Base-by-base conservation (phyloP, 2,888 invertebrate species). In the Oxyscelio sp. region DNA sequence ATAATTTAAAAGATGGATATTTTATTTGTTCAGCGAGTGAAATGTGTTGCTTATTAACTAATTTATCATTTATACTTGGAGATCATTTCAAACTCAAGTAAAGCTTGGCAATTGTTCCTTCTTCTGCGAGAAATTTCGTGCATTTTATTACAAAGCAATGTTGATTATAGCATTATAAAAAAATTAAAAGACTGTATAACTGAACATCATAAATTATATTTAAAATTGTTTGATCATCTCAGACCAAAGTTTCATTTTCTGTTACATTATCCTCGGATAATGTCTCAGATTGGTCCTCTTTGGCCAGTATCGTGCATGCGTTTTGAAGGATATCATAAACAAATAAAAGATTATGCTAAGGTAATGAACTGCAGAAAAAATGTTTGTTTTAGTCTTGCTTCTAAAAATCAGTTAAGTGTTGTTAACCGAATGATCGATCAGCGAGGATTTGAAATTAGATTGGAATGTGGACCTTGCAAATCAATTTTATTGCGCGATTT, bases 11-110 rank as follows among this genome's bases (percentile, higher is more conserved):
- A 71, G 59, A 50, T 11, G 50, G 19, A 8, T 8, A 48, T 9
- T 74, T 48, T 43, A 70, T 59, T 56, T 86, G 78, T 65, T 83
- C 78, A 22, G 75, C 85, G 4, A 78, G 82, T n/a, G 83, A 85
- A 68, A 85, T 85, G 80, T 22, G 27, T 40, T 24, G 24, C 31
- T 61, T 85, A 13, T 40, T 80, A 11, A 21, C 56, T 24, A 34
- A 38, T 45, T 68, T 85, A 22, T 21, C 56, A 19, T 80, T 77
- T 17, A 70, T 63, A 31, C 74, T 83, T 4, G 83, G 80, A 8
- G 83, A 83, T 83, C 27, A 45, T 85, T 22, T 71, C 83, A 19
- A n/a, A 40, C 19, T 45, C 40, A 21, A 80, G 78, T 63, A 1
- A 40, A 61, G 31, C 50, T 1, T 80, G 80, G 83, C 21, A 68